Conservation (phyloP, 2,888 invertebrate genomes). For the Tachina grossa region DNA sequence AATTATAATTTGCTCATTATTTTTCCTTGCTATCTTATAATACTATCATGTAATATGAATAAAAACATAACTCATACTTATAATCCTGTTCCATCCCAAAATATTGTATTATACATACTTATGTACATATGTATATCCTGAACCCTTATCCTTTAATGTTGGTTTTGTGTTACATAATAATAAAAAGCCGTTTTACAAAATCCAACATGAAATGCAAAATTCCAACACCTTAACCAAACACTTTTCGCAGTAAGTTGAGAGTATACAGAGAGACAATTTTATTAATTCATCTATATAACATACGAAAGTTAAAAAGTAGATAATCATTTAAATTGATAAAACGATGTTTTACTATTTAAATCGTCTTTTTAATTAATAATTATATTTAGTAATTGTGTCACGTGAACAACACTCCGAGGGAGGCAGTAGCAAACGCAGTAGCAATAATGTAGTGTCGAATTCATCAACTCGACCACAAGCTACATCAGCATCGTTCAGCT, state of each 20-base stretch:
- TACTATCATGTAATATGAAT: conserved; percentile 16
- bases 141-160: conserved; percentile 33
- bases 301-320: neutral
- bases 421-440: conserved; percentile 55
- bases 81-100: neutral
- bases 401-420: conserved; percentile 74
- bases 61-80: conserved; percentile 1
- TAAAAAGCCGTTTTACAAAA: conserved; percentile 13
- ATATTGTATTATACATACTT: no score
- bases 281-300: neutral
- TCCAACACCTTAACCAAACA: conserved; percentile 3
- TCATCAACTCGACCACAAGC: conserved; percentile 46
- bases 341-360: neutral
- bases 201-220: conserved; percentile 37
- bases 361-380: neutral
- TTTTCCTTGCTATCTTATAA: neutral
- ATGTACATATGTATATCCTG: neutral
- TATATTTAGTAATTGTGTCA: conserved; percentile 66
- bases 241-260: conserved; percentile 54
- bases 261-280: neutral
- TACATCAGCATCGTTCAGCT: conserved; percentile 51
- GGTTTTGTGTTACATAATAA: conserved; percentile 28
- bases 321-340: neutral
- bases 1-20: neutral
- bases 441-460: conserved; percentile 52